phyloP scores from a whole-genome alignment of 2,888 invertebrate genomes.

The Watsonalla cultraria region DNA sequence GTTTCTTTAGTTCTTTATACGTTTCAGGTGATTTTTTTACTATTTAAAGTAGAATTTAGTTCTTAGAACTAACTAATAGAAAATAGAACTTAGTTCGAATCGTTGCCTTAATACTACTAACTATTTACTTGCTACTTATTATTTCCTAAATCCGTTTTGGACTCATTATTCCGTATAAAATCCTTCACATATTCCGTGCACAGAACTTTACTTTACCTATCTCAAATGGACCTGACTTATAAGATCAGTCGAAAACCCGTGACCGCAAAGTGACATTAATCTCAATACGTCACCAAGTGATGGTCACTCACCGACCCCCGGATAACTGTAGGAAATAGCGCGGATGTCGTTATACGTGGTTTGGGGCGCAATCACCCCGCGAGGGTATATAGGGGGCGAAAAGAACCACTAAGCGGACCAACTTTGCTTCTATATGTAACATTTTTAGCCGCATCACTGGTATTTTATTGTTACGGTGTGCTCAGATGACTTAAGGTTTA shows the following conservation, averaged over 20 bases:
- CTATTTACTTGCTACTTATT: too few species aligned
- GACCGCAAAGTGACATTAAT: background rate
- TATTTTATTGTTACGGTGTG: background rate
- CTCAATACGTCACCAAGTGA: background rate
- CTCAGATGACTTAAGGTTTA: background rate
- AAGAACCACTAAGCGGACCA: slow-evolving; percentile 23
- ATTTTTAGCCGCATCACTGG: slow-evolving; percentile 23
- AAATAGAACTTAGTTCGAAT: too few species aligned
- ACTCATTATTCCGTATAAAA: too few species aligned
- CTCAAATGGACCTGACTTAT: background rate
- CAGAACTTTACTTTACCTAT: too few species aligned
- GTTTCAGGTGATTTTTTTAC: too few species aligned
- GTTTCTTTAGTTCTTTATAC: too few species aligned
- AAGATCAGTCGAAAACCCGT: background rate
- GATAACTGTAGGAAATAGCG: slow-evolving; percentile 57
- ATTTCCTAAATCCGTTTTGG: too few species aligned
- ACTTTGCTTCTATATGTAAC: slow-evolving; percentile 21
- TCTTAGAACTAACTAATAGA: too few species aligned
- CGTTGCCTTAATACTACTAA: too few species aligned
- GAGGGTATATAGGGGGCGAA: background rate
- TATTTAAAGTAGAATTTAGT: too few species aligned
- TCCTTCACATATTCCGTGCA: too few species aligned
- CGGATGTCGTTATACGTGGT: slow-evolving; percentile 61
- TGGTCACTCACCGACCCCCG: slow-evolving; percentile 26
- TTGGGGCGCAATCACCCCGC: slow-evolving; percentile 34